phyloP scores from a whole-genome alignment of 2,113 vertebrate genomes.

The Cervus canadensis region DNA sequence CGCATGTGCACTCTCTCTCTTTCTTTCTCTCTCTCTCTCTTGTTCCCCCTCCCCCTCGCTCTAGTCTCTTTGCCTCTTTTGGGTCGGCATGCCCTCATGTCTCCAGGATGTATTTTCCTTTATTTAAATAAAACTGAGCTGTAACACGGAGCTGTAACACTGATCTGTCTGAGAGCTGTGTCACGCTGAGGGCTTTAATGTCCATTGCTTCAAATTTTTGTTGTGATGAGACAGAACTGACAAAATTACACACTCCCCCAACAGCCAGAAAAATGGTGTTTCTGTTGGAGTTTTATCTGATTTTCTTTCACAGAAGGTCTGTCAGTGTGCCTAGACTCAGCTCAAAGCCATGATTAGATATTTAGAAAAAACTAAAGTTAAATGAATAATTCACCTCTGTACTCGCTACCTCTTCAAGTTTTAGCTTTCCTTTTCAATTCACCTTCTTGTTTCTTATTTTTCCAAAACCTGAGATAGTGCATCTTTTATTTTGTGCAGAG shows the following conservation, averaged over 20 bases:
- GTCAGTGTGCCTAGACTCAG: background rate
- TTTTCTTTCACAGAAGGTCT: background rate
- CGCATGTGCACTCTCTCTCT: no score
- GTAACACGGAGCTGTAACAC: background rate
- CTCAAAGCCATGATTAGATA: background rate
- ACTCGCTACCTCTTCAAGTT: background rate
- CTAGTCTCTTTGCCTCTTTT: background rate
- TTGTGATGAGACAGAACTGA: background rate
- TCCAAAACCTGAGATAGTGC: background rate
- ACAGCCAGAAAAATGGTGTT: background rate
- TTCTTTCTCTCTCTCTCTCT: background rate
- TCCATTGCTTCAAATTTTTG: background rate
- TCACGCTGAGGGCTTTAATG: background rate
- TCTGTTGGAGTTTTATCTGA: background rate
- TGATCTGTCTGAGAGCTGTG: background rate
- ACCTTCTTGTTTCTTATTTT: background rate
- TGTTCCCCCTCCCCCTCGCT: rapidly evolving
- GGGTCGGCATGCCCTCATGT: background rate
- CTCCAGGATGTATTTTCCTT: background rate
- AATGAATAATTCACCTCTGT: background rate
- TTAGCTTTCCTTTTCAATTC: background rate
- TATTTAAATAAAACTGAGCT: background rate
- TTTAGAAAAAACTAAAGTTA: background rate
- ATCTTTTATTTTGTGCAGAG: background rate
- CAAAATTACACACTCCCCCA: background rate